Evolutionary conservation across 23 tunicate genomes (phyloP), one percentile per base, ranked within the genome.

Genomic region (Trididemnum clinides): DNA sequence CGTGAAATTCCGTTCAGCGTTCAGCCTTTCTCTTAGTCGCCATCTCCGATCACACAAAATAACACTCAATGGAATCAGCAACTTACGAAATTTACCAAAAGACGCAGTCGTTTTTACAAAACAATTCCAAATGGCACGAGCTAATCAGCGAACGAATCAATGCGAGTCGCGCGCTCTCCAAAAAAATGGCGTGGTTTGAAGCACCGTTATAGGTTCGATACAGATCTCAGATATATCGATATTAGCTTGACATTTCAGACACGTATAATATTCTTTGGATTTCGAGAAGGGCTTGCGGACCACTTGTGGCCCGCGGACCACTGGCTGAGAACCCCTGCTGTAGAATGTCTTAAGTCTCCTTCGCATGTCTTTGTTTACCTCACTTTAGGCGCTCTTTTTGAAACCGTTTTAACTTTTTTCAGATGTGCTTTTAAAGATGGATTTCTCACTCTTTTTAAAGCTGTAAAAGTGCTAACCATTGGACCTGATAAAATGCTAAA

Each of bases 1-100:
- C 69, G 22, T 15, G 69, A n/a, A 31, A 66, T 66, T 29, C 75
- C 75, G 10, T 66, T 36, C 75, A 28, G 75, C 37, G 36, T 66
- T 66, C 37, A 66, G 75, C 75, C 75, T 66, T 59, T 59, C 66
- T 59, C 66, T 59, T 59, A 59, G 66, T 59, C 66, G 66, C 66
- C 66, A 59, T 59, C 20, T 59, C 25, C 66, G 66, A 59, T 59
- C 66, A 59, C 66, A 59, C 66, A 59, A 59, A 59, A 12, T 59
- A 10, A n/a, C 66, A 5, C 25, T 59, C 66, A 59, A 59, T 59
- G 25, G 66, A 59, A 59, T 59, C 66, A 59, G 25, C 20, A n/a
- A 59, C 23, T 59, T 59, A 59, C 66, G 25, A 59, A 70, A 70
- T 33, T 29, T 70, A n/a, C 76, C n/a, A 37, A 70, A 70, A 70